These are phyloP conservation scores for Chydorus sphaericus DNA, from an alignment of 2,888 invertebrate genomes.

Conservation along the genomic window DNA sequence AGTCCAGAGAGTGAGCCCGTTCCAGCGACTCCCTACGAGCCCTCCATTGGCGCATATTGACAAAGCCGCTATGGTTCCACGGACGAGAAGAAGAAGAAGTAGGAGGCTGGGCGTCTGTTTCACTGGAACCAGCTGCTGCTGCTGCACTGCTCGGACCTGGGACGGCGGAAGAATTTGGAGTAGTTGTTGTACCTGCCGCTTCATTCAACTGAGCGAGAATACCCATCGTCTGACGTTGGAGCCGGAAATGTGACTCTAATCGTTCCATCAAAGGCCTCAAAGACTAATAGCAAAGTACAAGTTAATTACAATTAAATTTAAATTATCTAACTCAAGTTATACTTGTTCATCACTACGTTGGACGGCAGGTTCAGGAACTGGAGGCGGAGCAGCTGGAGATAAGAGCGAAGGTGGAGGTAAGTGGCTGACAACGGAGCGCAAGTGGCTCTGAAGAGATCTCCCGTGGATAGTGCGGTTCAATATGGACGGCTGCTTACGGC, in stretches of 20 bases:
- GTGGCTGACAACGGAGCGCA: background rate
- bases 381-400: background rate
- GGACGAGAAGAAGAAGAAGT: background rate
- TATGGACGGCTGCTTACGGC: background rate
- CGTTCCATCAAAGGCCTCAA: conserved; percentile 24
- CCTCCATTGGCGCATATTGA: background rate
- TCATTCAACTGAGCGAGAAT: conserved; percentile 3
- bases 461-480: background rate
- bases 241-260: conserved; percentile 23
- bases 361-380: background rate
- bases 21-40: background rate
- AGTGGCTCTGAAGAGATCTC: background rate
- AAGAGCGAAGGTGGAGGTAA: background rate
- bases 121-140: background rate
- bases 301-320: background rate
- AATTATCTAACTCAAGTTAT: background rate
- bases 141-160: background rate
- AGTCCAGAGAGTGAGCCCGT: background rate
- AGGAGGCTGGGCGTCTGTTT: too few relatives aligned
- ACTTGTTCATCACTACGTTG: background rate
- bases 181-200: background rate
- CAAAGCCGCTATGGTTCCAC: background rate
- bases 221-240: conserved; percentile 19
- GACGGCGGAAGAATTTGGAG: background rate
- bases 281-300: conserved; percentile 14